A percentile compares a stretch with the other conserved stretches of the same genome.
Evolutionary conservation across 2,113 vertebrate genomes (phyloP).

Genomic region (Cavia porcellus): DNA sequence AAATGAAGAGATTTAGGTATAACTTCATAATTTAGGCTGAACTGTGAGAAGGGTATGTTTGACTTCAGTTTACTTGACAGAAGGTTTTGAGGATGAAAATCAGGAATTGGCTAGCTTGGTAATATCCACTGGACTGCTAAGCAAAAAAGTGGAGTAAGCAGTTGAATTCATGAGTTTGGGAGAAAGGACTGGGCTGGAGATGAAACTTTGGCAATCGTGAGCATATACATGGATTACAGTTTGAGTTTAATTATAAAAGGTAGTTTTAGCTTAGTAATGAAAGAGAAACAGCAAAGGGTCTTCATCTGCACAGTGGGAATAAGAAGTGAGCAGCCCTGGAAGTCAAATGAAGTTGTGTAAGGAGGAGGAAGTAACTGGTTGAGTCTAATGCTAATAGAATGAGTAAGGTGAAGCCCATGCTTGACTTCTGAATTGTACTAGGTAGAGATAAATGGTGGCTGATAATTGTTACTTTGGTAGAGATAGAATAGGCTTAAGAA

Average conservation of each 20-base stretch:
- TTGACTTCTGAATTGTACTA: not conserved
- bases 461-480: not conserved
- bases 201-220: not conserved
- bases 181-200: not conserved
- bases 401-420: not conserved
- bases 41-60: not conserved
- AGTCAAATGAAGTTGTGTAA: not conserved
- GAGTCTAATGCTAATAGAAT: too few relatives aligned
- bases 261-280: not conserved
- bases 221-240: not conserved
- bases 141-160: not conserved
- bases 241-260: not conserved
- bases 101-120: not conserved
- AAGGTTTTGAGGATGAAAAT: not conserved
- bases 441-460: not conserved
- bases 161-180: slow-evolving; percentile 27
- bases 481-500: not conserved
- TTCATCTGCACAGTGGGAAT: not conserved
- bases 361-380: not conserved
- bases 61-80: not conserved
- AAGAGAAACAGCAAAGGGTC: not conserved
- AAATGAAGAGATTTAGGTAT: not conserved
- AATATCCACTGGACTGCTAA: not conserved
- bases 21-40: not conserved
- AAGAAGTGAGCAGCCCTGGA: not conserved